These are phyloP conservation scores for Pogonognathellus flavescens DNA, from an alignment of 1,140 invertebrate species.

Conservation along the genomic window DNA sequence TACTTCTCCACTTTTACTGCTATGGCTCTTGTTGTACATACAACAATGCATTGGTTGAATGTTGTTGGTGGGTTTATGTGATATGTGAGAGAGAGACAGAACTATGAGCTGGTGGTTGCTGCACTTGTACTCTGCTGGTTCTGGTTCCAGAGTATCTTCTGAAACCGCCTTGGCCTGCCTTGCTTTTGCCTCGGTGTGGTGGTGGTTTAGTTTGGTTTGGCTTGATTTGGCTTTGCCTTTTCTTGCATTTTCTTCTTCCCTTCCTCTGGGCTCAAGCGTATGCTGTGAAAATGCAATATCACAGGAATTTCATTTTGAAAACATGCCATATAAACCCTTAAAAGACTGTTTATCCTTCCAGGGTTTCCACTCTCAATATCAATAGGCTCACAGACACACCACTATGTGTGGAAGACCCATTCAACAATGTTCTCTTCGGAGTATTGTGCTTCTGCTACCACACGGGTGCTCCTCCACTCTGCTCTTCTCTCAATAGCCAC, in stretches of 20 bases:
- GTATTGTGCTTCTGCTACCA: neutral
- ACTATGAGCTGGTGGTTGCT: conserved; percentile 1
- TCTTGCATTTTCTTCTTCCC: conserved; percentile 4
- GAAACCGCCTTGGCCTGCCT: too few relatives aligned
- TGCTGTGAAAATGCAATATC: conserved; percentile 68
- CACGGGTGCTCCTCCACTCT: neutral
- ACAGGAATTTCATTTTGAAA: conserved; percentile 69
- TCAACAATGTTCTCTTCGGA: conserved; percentile 38
- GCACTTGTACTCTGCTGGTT: conserved; percentile 1
- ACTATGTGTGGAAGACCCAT: neutral
- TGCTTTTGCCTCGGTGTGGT: too few relatives aligned
- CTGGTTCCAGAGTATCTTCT: too few relatives aligned
- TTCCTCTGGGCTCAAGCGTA: neutral
- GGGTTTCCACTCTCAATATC: conserved; percentile 62
- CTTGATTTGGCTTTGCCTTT: neutral
- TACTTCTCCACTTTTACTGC: too few relatives aligned
- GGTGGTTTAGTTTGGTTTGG: neutral
- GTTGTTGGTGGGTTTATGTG: too few relatives aligned
- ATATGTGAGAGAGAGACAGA: neutral
- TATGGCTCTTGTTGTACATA: too few relatives aligned
- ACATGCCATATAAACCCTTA: conserved; percentile 66
- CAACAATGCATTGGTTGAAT: too few relatives aligned
- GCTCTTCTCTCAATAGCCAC: conserved; percentile 13
- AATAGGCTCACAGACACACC: conserved; percentile 20
- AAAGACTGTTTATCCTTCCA: conserved; percentile 66